Percentiles rank a stretch among this genome's conserved stretches.
phyloP scores from a whole-genome alignment of 2,797 vertebrate genomes.

The Poecilia wingei region DNA sequence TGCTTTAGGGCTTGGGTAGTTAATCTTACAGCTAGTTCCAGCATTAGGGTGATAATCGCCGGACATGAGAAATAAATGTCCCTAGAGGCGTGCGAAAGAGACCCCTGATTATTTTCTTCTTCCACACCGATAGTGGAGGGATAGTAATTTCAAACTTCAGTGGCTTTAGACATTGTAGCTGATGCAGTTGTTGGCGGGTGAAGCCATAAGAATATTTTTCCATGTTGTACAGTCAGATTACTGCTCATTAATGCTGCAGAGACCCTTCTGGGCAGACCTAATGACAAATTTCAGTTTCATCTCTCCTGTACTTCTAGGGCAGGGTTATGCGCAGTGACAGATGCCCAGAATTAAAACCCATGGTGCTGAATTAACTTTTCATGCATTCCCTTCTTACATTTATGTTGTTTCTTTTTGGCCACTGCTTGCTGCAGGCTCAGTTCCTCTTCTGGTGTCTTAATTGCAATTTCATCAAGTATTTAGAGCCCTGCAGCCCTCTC shows the following conservation, averaged over 20 bases:
- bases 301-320: constrained; percentile 34
- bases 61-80: constrained; percentile 59
- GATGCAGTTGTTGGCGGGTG: constrained; percentile 13
- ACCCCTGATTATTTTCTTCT: constrained; percentile 50
- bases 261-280: constrained; percentile 53
- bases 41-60: constrained; percentile 70
- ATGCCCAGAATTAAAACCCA: constrained; percentile 58
- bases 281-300: constrained; percentile 64
- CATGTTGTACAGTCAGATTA: constrained; percentile 47
- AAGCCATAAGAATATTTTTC: constrained; percentile 32
- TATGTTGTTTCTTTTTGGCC: constrained; percentile 64
- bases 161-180: constrained; percentile 40
- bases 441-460: constrained; percentile 67
- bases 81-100: constrained; percentile 34
- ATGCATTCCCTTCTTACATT: constrained; percentile 62
- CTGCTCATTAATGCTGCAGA: constrained; percentile 66
- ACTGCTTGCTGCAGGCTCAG: constrained; percentile 45
- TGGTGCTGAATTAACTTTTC: constrained; percentile 70
- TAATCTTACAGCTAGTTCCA: constrained; percentile 70
- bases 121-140: constrained; percentile 21
- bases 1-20: constrained; percentile 49
- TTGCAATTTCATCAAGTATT: constrained; percentile 81
- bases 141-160: constrained; percentile 18
- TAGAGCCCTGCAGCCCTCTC: constrained; percentile 53
- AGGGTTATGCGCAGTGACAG: constrained; percentile 60